phyloP scores from a whole-genome alignment of 2,797 vertebrate genomes.

The Pipistrellus nathusii region DNA sequence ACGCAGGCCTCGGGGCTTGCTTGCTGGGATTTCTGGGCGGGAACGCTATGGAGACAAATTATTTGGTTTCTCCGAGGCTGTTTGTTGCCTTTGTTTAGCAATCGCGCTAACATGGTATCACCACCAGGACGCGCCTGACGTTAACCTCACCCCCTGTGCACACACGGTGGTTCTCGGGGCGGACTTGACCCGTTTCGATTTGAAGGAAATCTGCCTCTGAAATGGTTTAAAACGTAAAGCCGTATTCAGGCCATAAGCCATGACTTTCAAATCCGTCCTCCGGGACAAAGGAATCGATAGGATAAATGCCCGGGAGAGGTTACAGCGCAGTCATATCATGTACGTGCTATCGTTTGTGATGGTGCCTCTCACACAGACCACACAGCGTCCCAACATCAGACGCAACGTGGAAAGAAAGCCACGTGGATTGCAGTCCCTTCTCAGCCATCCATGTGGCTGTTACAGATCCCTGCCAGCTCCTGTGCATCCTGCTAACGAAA shows the following conservation, averaged over 20 bases:
- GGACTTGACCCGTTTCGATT: neutral
- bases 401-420: too few relatives aligned
- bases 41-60: neutral
- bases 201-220: neutral
- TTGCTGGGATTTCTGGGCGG: neutral
- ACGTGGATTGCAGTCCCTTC: too few relatives aligned
- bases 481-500: neutral
- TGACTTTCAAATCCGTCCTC: neutral
- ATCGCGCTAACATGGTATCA: neutral
- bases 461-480: neutral
- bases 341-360: neutral
- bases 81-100: neutral
- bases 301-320: neutral
- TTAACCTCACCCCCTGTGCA: neutral
- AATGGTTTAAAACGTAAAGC: slow-evolving; percentile 3
- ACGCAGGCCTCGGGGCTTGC: neutral
- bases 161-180: neutral
- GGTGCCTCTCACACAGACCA: too few relatives aligned
- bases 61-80: neutral
- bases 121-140: neutral
- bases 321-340: neutral
- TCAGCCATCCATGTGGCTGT: too few relatives aligned
- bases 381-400: too few relatives aligned
- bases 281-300: neutral
- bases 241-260: neutral